Evolutionary conservation across 2,888 invertebrate genomes (phyloP).

Genomic region (Diarsia dahlii): DNA sequence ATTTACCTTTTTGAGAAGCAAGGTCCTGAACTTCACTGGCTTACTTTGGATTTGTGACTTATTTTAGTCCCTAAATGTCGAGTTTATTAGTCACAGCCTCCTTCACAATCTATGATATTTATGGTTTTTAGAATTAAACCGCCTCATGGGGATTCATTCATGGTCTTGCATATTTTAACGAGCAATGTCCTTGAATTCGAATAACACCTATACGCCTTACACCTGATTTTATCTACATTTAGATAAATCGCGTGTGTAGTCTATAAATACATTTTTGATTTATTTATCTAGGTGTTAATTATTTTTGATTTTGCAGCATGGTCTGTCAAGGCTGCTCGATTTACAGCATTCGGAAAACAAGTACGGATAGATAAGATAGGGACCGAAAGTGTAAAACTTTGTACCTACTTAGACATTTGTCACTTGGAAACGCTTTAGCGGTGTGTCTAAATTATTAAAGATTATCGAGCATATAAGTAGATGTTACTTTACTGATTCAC

Average conservation of each 20-base stretch:
- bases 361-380: too few species aligned
- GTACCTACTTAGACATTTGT: too few species aligned
- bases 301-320: background rate
- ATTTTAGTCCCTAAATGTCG: background rate
- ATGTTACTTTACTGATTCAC: too few species aligned
- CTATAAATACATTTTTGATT: background rate
- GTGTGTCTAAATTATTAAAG: too few species aligned
- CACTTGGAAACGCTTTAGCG: too few species aligned
- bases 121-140: background rate
- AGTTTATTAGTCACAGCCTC: background rate
- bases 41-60: background rate
- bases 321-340: background rate
- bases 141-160: background rate
- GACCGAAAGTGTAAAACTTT: background rate
- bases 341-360: background rate
- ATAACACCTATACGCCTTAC: background rate
- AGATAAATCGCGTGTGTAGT: background rate
- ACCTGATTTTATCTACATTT: background rate
- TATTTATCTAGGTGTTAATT: background rate
- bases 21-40: slow-evolving; percentile 30
- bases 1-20: slow-evolving; percentile 16
- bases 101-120: background rate
- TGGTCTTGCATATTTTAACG: background rate
- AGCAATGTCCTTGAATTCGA: background rate
- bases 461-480: too few species aligned